Conservation (phyloP, 2,113 vertebrate species). For the Dasyurus viverrinus region DNA sequence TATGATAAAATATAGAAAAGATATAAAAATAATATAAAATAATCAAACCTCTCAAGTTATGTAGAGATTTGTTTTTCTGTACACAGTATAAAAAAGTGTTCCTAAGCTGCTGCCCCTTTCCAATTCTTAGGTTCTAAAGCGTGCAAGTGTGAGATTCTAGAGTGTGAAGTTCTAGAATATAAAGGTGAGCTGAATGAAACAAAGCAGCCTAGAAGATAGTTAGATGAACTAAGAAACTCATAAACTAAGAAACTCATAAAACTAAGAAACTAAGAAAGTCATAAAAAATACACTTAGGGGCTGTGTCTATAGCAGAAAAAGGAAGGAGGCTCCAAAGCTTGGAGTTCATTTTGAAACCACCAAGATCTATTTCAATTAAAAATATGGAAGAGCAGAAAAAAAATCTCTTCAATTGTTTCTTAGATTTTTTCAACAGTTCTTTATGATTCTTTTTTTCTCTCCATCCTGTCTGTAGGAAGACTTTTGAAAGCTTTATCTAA, state of each 20-base stretch:
- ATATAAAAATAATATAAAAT: slow-evolving; percentile 23
- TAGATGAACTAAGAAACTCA: slow-evolving; percentile 15
- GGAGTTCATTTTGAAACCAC: slow-evolving; percentile 53
- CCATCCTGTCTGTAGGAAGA: neutral
- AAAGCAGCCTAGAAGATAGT: neutral
- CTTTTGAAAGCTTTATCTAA: slow-evolving; percentile 27
- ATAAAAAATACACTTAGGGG: slow-evolving; percentile 10
- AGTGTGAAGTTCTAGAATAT: too few relatives aligned
- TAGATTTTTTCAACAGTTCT: slow-evolving; percentile 2
- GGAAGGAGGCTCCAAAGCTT: slow-evolving; percentile 5
- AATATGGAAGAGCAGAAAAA: slow-evolving; percentile 51
- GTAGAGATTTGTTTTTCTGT: slow-evolving; percentile 47
- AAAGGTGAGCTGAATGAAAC: too few relatives aligned
- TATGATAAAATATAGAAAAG: neutral
- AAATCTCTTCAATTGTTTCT: neutral
- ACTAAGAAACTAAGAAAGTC: neutral
- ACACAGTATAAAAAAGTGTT: neutral
- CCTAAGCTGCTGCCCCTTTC: slow-evolving; percentile 9
- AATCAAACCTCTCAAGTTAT: slow-evolving; percentile 66
- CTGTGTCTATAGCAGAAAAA: neutral
- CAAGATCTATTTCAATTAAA: slow-evolving; percentile 53
- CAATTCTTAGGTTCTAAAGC: slow-evolving; percentile 31
- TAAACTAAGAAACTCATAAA: neutral
- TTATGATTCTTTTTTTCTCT: neutral
- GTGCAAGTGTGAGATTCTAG: slow-evolving; percentile 11